Evolutionary conservation across 2,797 vertebrate genomes (phyloP).

Genomic region (Tarsius wallacei): DNA sequence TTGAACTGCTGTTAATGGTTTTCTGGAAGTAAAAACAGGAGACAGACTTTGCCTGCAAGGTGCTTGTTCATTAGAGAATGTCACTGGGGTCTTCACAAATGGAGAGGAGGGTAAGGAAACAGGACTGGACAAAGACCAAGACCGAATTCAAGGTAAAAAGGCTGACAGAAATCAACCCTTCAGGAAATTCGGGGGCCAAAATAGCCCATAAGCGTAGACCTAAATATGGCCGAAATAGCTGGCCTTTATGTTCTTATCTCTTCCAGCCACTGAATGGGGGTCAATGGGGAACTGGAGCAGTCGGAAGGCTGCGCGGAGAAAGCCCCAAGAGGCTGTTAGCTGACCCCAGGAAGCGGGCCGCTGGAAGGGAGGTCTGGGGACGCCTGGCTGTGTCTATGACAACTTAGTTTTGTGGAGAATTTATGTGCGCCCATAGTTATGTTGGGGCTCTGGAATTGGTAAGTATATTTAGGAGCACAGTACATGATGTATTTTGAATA

Average conservation of each 20-base stretch:
- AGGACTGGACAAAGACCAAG: neutral
- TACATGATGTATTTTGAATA: neutral
- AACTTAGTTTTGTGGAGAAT: neutral
- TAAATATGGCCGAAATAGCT: neutral
- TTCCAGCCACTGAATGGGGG: rapidly evolving
- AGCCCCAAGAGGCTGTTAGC: too few relatives aligned
- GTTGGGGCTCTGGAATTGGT: neutral
- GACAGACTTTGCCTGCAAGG: neutral
- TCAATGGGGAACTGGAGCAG: neutral
- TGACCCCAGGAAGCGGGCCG: too few relatives aligned
- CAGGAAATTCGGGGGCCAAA: neutral
- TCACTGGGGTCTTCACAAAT: rapidly evolving
- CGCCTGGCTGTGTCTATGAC: neutral
- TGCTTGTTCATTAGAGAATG: neutral
- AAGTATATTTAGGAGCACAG: neutral
- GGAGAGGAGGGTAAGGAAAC: too few relatives aligned
- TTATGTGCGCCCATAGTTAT: neutral
- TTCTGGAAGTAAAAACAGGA: neutral
- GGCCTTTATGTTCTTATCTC: neutral
- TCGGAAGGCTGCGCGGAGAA: rapidly evolving
- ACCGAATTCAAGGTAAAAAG: neutral
- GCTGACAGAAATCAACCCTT: neutral
- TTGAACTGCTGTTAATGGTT: neutral
- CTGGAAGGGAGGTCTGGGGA: neutral
- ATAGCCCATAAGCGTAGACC: neutral